A percentile compares a stretch with the other conserved stretches of the same genome.
Conservation (phyloP, 1,140 invertebrate species). For the Sycobia sp. region DNA sequence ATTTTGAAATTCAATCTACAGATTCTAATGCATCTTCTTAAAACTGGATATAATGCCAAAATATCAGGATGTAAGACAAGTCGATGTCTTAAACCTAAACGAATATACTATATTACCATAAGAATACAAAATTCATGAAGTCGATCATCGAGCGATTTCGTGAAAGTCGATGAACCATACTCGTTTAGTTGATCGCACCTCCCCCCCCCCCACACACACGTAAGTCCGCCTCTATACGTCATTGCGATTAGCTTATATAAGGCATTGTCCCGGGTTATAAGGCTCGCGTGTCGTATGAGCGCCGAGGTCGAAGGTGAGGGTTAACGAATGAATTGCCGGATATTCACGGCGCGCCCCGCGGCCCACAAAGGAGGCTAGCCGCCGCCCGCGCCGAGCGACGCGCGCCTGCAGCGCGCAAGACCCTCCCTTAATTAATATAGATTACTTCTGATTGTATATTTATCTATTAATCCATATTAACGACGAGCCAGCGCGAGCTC, state of each 20-base stretch:
- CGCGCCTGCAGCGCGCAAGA: constrained; percentile 44
- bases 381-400: constrained; percentile 7
- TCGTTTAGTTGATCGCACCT: too few species aligned
- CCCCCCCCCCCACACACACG: too few species aligned
- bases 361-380: constrained; percentile 53
- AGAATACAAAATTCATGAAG: too few species aligned
- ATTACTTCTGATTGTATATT: constrained; percentile 62
- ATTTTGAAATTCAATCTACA: too few species aligned
- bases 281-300: constrained; percentile 33
- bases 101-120: too few species aligned
- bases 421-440: constrained; percentile 61
- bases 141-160: constrained; percentile 9
- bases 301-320: constrained; percentile 56
- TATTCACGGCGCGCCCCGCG: constrained; percentile 54
- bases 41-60: too few species aligned
- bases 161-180: constrained; percentile 15
- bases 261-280: not conserved
- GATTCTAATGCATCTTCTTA: too few species aligned
- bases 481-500: constrained; percentile 45
- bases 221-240: too few species aligned
- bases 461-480: constrained; percentile 62
- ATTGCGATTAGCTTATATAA: too few species aligned
- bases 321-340: constrained; percentile 62
- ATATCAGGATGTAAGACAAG: too few species aligned
- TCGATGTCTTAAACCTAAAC: too few species aligned